Evolutionary conservation across 2,888 invertebrate species (phyloP).

Genomic region (Drosophila mimetica): DNA sequence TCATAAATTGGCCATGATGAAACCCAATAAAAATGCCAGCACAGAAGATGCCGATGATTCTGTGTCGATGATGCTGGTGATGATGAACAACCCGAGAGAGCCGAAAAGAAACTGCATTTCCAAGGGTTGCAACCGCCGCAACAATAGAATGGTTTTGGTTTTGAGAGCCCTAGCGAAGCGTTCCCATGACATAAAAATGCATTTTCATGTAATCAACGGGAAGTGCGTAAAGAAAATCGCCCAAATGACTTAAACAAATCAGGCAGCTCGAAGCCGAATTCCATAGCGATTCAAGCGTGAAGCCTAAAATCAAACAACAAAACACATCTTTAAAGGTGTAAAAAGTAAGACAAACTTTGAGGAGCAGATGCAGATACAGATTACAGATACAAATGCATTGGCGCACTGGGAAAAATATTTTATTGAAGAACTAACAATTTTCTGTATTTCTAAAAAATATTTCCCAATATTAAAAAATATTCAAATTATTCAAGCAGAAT

Average conservation of each 20-base stretch:
- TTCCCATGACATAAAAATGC: conserved; percentile 74
- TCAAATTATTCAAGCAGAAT: too few relatives aligned
- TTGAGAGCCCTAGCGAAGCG: conserved; percentile 27
- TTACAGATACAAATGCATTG: conserved; percentile 13
- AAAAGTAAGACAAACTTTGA: conserved; percentile 76
- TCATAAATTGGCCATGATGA: conserved; percentile 54
- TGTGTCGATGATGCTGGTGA: conserved; percentile 10
- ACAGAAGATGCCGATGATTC: conserved; percentile 14
- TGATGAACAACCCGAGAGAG: conserved; percentile 28
- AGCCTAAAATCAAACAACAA: conserved; percentile 59
- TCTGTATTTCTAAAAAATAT: too few relatives aligned
- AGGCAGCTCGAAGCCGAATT: conserved; percentile 26
- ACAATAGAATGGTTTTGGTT: conserved; percentile 49
- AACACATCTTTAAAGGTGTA: conserved; percentile 73
- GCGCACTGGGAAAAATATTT: conserved; percentile 4
- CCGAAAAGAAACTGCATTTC: conserved; percentile 26
- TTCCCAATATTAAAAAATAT: too few relatives aligned
- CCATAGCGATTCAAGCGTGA: conserved; percentile 50
- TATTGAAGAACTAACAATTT: background rate
- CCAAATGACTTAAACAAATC: conserved; percentile 71
- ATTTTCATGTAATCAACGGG: conserved; percentile 71
- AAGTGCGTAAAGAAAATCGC: conserved; percentile 50
- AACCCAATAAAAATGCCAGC: conserved; percentile 42
- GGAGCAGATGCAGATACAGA: conserved; percentile 32
- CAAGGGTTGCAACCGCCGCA: conserved; percentile 58